Evolutionary conservation across 2,797 vertebrate species (phyloP).

Genomic region (Chloroceryle inda): DNA sequence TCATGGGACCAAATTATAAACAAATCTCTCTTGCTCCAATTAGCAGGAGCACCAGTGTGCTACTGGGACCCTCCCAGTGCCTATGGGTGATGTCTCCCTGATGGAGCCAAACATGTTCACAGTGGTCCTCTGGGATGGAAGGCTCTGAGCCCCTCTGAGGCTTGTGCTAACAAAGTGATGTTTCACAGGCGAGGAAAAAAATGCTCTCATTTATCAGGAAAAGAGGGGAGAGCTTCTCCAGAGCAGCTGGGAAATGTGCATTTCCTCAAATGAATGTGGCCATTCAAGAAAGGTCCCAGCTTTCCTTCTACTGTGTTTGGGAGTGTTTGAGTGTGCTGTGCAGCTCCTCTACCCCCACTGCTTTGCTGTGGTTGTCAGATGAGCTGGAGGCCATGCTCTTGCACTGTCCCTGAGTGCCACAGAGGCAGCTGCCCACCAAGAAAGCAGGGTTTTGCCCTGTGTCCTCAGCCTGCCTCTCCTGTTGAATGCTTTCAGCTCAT

Average conservation of each 20-base stretch:
- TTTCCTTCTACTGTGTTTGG: not conserved
- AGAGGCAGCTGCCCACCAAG: not conserved
- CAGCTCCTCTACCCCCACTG: not conserved
- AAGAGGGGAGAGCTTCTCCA: not conserved
- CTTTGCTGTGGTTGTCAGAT: not conserved
- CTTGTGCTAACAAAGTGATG: not conserved
- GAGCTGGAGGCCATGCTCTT: not conserved
- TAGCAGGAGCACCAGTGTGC: not conserved
- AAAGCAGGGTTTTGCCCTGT: not conserved
- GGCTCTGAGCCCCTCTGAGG: not conserved
- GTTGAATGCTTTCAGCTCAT: not conserved
- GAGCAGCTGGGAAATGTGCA: not conserved
- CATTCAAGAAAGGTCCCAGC: not conserved
- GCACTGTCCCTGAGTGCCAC: not conserved
- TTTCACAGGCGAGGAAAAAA: not conserved
- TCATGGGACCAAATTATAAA: not conserved
- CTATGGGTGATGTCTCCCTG: not conserved
- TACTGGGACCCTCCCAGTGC: not conserved
- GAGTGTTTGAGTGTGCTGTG: not conserved
- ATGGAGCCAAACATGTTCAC: not conserved
- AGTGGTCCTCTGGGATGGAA: not conserved
- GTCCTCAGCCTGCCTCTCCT: not conserved
- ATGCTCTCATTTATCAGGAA: not conserved
- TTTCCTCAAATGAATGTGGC: not conserved
- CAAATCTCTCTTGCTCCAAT: not conserved